Conservation (phyloP, 2,113 vertebrate species). For the Chaetura pelagica region DNA sequence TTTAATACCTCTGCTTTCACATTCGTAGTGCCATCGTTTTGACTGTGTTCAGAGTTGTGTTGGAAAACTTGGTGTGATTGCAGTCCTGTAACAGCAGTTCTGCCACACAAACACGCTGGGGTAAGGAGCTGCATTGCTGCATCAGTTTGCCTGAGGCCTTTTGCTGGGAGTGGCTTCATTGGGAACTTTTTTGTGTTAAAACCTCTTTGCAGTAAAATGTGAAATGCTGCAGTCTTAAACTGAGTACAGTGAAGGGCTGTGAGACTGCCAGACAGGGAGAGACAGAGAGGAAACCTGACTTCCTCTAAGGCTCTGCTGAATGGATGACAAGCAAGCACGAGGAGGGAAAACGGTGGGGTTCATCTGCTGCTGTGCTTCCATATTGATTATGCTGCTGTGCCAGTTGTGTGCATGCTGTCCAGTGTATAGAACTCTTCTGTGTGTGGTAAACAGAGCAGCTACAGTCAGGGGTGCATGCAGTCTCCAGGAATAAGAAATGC, state of each 20-base stretch:
- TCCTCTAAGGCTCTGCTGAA: neutral
- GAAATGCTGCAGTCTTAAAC: neutral
- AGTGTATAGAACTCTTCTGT: neutral
- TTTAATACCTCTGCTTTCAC: neutral
- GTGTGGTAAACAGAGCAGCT: conserved; percentile 40
- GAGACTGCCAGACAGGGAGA: neutral
- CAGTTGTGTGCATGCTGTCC: conserved; percentile 35
- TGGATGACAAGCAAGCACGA: neutral
- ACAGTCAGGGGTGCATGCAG: neutral
- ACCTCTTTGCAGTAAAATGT: neutral
- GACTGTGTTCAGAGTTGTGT: neutral
- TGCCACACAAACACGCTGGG: neutral
- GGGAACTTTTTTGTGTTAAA: neutral
- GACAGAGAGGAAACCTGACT: neutral
- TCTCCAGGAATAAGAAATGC: neutral
- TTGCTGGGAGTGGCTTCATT: neutral
- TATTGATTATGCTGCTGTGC: neutral
- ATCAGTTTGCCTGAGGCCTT: neutral
- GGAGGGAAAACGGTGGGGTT: neutral
- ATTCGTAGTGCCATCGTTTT: neutral
- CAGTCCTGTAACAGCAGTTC: neutral
- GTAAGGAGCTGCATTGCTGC: neutral
- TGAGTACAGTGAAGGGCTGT: neutral
- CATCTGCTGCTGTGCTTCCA: conserved; percentile 34
- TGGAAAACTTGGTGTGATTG: neutral